Base-by-base conservation (phyloP, 2,888 invertebrate species). In the Rhimphoctona megacephalus region DNA sequence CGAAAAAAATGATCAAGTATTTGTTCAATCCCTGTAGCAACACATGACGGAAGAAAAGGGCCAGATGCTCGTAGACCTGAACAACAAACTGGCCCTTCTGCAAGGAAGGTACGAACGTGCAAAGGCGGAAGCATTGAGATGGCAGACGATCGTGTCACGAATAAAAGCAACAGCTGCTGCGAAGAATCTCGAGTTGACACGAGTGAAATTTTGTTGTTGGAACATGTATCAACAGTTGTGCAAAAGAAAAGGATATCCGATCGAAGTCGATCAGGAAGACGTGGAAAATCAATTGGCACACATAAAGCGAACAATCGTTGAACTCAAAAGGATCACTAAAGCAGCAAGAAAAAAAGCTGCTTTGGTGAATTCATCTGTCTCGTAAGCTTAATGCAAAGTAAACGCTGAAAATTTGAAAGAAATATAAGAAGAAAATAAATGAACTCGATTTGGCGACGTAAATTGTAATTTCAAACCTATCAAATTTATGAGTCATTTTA, bases 141-240 rank as follows among this genome's bases (percentile, higher is more conserved):
- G 96, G 96, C 96, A 96, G 92, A 92, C 95, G 4, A 95, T 96
- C 0, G 95, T 96, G 0, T 95, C 95, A 81, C 94, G 95, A 25
- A 95, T 96, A 81, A 96, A 96, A 90, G 95, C 95, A 85, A 95
- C 95, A 0, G 95, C 96, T 0, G 95, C 95, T 0, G 92, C 92
- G 17, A 95, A 95, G 9, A 95, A 95, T 90, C 94, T 95, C 83
- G 96, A 96, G 81, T 92, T 96, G n/a, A 95, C 95, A 70, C 95
- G 96, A 91, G 96, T 96, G 14, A 94, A 95, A 52, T 89, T 95
- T 0, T 95, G 96, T 46, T 95, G 96, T 67, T 96, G 96, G 96
- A 95, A 96, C 86, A 94, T 96, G 19, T 96, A 96, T 93, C 94
- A 95, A 74, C 96, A 96, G 93, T 96, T 96, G 88, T 96, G 96